Evolutionary conservation across 2,113 vertebrate species (phyloP).

Genomic region (Plestiodon gilberti): DNA sequence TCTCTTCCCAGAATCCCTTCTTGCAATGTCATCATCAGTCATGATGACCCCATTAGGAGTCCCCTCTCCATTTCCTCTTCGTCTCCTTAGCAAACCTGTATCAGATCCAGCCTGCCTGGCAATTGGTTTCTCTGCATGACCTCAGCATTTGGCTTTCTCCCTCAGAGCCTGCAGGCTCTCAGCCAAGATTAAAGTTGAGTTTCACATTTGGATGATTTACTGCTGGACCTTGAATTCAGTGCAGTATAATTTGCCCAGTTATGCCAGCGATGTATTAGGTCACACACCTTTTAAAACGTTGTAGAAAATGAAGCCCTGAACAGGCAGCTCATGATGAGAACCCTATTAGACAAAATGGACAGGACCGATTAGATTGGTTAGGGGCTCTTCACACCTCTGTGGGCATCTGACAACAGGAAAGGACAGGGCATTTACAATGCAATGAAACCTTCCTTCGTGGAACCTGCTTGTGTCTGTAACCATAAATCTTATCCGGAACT

Average conservation of each 20-base stretch:
- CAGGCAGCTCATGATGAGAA: not conserved
- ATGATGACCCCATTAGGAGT: not conserved
- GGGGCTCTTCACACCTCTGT: not conserved
- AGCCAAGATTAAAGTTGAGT: not conserved
- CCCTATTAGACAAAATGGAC: not conserved
- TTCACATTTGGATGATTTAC: not conserved
- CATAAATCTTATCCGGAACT: not conserved
- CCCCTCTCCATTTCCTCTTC: not conserved
- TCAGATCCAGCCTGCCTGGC: not conserved
- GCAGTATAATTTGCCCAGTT: not conserved
- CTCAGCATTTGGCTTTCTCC: not conserved
- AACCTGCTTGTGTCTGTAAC: not conserved
- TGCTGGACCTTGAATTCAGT: fast-evolving
- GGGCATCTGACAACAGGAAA: not conserved
- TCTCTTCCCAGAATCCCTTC: slow-evolving; percentile 4
- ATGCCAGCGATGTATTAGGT: not conserved
- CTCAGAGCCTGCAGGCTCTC: fast-evolving
- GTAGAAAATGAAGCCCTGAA: not conserved
- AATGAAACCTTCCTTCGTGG: not conserved
- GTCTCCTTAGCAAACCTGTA: not conserved
- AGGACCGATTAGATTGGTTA: too few relatives aligned
- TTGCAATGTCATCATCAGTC: not conserved
- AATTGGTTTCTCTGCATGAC: not conserved
- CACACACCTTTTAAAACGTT: not conserved
- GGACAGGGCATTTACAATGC: not conserved